phyloP scores from a whole-genome alignment of 2,113 vertebrate species.

The Syngnathus floridae region DNA sequence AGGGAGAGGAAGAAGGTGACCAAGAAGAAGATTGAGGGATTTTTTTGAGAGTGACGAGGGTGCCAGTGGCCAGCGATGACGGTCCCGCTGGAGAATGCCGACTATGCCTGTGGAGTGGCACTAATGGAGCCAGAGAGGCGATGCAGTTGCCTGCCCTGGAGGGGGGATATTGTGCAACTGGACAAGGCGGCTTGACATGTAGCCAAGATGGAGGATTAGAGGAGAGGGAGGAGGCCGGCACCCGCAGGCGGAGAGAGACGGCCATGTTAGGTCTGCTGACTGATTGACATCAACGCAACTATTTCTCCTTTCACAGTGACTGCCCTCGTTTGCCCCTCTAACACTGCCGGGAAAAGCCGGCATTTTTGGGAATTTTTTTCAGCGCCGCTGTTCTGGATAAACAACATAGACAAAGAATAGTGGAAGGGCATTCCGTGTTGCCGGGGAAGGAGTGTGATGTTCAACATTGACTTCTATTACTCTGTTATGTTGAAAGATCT shows the following conservation, averaged over 20 bases:
- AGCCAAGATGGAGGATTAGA: constrained; percentile 68
- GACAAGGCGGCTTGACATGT: constrained; percentile 64
- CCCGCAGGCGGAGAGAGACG: constrained; percentile 50
- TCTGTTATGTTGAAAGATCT: too few relatives aligned
- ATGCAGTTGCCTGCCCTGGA: constrained; percentile 65
- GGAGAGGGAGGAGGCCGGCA: constrained; percentile 30
- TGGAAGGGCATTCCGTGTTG: too few relatives aligned
- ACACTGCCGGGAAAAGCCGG: background rate
- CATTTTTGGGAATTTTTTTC: background rate
- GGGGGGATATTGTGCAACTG: constrained; percentile 69
- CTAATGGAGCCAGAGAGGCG: constrained; percentile 68
- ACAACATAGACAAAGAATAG: too few relatives aligned
- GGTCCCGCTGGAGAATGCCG: constrained; percentile 66
- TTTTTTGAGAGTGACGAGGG: constrained; percentile 58
- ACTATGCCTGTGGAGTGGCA: constrained; percentile 66
- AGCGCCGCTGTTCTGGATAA: too few relatives aligned
- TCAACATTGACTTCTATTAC: too few relatives aligned
- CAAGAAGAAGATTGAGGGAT: constrained; percentile 37
- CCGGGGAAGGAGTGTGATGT: too few relatives aligned
- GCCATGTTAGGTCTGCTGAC: constrained; percentile 70
- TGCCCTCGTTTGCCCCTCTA: background rate
- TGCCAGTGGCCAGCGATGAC: constrained; percentile 65
- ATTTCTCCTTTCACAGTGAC: constrained; percentile 32
- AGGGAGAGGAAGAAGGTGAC: constrained; percentile 42
- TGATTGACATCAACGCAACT: constrained; percentile 59